A percentile compares a stretch with the other conserved stretches of the same genome.
Evolutionary conservation across 2,888 invertebrate species (phyloP).

Genomic region (Griposia aprilina): DNA sequence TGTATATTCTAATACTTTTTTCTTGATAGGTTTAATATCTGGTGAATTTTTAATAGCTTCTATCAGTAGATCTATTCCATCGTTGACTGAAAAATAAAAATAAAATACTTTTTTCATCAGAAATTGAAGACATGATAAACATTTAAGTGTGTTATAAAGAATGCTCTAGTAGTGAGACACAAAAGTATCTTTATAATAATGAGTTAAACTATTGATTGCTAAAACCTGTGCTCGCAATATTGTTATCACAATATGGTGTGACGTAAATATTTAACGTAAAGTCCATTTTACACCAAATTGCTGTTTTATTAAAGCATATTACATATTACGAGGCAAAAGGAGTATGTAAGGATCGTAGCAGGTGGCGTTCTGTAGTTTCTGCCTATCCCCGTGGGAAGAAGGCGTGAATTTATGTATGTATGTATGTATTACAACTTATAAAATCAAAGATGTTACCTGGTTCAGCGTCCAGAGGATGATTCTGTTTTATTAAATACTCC

Average conservation of each 20-base stretch:
- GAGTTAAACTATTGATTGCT: background rate
- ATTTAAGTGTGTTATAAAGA: background rate
- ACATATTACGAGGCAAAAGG: too few species aligned
- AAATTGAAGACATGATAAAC: background rate
- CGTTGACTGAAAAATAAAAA: slow-evolving; percentile 76
- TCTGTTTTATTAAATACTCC: slow-evolving; percentile 82
- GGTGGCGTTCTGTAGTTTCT: too few species aligned
- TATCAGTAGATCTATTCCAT: slow-evolving; percentile 84
- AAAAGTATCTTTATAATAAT: background rate
- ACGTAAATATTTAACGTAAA: background rate
- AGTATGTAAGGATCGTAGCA: too few species aligned
- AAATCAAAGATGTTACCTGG: slow-evolving; percentile 73
- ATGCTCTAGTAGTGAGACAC: background rate
- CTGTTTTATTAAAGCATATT: background rate
- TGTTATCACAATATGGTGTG: background rate
- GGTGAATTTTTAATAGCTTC: slow-evolving; percentile 85
- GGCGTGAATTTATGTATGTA: too few species aligned
- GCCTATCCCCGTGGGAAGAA: too few species aligned
- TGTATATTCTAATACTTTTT: slow-evolving; percentile 69
- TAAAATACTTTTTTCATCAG: background rate
- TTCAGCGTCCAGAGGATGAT: slow-evolving; percentile 70
- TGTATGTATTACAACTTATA: background rate
- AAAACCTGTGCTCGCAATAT: background rate
- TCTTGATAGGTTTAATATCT: slow-evolving; percentile 78
- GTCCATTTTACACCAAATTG: background rate